phyloP scores from a whole-genome alignment of 2,797 vertebrate genomes.

The Monodelphis domestica region DNA sequence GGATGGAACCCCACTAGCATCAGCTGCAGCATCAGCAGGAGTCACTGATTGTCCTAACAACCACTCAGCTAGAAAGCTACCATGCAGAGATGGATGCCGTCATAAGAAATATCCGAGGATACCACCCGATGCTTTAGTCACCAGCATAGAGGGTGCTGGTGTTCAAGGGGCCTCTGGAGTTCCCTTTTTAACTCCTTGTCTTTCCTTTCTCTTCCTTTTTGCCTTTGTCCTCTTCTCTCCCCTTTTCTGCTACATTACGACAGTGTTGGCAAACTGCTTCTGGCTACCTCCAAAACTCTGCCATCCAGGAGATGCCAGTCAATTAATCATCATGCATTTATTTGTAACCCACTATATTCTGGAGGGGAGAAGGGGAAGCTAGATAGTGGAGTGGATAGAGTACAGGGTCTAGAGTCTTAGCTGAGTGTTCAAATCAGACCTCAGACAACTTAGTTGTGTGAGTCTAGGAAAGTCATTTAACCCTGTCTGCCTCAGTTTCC shows the following conservation, averaged over 20 bases:
- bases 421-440: no score
- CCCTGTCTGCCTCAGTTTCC: no score
- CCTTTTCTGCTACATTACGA: conserved; percentile 26
- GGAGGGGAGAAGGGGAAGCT: not conserved
- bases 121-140: not conserved
- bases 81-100: not conserved
- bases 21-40: not conserved
- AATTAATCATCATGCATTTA: not conserved
- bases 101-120: not conserved
- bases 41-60: not conserved
- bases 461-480: no score
- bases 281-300: not conserved
- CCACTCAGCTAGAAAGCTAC: not conserved
- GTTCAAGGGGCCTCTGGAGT: not conserved
- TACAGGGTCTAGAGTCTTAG: no score
- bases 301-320: not conserved
- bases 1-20: not conserved
- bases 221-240: no score
- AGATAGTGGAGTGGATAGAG: no score
- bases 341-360: not conserved
- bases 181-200: not conserved
- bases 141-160: not conserved
- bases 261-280: not conserved
- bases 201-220: not conserved
- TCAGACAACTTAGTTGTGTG: no score